Conservation (phyloP, 2,888 invertebrate species). For the Lumbricus terrestris region DNA sequence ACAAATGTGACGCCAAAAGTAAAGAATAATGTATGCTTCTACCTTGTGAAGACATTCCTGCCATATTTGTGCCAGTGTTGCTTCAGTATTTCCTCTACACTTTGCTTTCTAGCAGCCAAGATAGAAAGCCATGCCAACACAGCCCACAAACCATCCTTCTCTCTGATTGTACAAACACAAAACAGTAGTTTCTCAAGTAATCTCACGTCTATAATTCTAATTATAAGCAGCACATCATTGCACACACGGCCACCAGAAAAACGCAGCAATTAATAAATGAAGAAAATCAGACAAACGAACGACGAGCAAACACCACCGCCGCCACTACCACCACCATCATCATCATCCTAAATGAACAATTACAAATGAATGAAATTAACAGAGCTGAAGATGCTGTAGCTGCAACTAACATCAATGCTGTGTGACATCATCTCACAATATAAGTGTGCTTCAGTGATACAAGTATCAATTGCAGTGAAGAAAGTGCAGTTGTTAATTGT, state of each 20-base stretch:
- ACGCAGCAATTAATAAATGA: not conserved
- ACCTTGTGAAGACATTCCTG: constrained; percentile 93
- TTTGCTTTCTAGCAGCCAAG: constrained; percentile 71
- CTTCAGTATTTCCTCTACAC: constrained; percentile 80
- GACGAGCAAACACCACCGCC: too few species aligned
- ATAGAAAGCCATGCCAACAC: constrained; percentile 93
- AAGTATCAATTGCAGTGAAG: not conserved
- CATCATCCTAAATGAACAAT: not conserved
- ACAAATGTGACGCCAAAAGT: not conserved
- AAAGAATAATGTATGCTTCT: not conserved
- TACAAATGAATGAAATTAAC: not conserved
- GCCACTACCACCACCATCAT: too few species aligned
- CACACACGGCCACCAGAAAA: not conserved
- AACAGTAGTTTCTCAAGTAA: not conserved
- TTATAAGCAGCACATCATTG: not conserved
- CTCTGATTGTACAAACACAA: constrained; percentile 64
- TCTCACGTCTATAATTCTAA: not conserved
- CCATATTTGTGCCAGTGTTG: constrained; percentile 90
- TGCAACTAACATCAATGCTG: not conserved
- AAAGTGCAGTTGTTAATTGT: not conserved
- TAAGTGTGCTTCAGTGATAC: not conserved
- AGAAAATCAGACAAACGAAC: not conserved
- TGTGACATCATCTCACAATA: not conserved
- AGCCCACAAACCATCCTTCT: constrained; percentile 99
- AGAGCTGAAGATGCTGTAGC: not conserved